These are phyloP conservation scores for Pectinophora gossypiella DNA, from an alignment of 1,140 invertebrate species.

Conservation along the genomic window DNA sequence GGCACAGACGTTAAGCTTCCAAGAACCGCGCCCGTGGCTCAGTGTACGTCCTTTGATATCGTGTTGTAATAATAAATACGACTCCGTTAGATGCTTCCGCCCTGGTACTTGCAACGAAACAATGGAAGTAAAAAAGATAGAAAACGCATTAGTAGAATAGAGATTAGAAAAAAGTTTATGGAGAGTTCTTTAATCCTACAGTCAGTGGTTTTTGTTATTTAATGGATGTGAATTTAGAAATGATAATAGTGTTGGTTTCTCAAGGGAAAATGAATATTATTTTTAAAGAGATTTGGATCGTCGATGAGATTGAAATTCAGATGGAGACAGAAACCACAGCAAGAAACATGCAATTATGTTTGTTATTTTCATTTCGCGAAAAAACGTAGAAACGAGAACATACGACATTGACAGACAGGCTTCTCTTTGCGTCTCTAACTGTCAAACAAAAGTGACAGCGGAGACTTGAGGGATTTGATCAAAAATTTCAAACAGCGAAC, in stretches of 20 bases:
- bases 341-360: too few species aligned
- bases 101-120: background rate
- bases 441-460: background rate
- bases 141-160: conserved; percentile 3
- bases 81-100: conserved; percentile 3
- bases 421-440: background rate
- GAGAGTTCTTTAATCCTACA: background rate
- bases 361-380: too few species aligned
- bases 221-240: background rate
- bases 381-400: too few species aligned
- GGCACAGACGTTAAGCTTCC: background rate
- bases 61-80: conserved; percentile 1
- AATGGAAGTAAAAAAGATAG: background rate
- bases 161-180: background rate
- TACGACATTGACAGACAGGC: too few species aligned
- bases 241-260: background rate
- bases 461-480: background rate
- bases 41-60: conserved; percentile 1
- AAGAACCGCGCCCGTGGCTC: background rate
- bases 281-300: too few species aligned
- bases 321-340: too few species aligned
- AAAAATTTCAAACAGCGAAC: background rate
- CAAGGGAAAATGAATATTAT: background rate
- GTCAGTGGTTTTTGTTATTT: background rate
- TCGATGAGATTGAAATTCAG: too few species aligned